Evolutionary conservation across 2,888 invertebrate genomes (phyloP), one percentile per base, ranked within the genome.

Genomic region (Thecocarcelia acutangulata): DNA sequence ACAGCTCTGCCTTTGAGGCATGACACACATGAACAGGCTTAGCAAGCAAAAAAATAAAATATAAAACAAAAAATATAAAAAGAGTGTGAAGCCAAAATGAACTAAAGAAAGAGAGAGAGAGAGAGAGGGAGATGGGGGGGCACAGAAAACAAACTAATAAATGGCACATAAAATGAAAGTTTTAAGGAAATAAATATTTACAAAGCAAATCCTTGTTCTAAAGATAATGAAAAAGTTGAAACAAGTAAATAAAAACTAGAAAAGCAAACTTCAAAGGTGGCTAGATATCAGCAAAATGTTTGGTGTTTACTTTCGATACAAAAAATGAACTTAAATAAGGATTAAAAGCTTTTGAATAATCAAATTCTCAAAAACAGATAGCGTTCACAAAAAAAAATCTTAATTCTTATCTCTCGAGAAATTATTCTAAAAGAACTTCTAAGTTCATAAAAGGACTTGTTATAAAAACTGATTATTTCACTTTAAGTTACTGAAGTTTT

Each of bases 121-220:
- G n/a, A n/a, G n/a, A n/a, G n/a, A n/a, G n/a, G n/a, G n/a, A n/a
- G n/a, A n/a, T n/a, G n/a, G n/a, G n/a, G n/a, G n/a, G n/a, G n/a
- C n/a, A 46, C 17, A 19, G 48, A 44, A 54, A 59, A 24, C 40
- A 42, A 70, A 48, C 58, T 42, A 40, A 58, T 48, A 48, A 70
- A 70, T 52, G 56, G 21, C 24, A 58, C 64, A 77, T 33, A 58
- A 72, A 78, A 78, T 64, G 78, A 77, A 77, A 77, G 72, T 66
- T 78, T 68, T 64, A 52, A 66, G 78, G 70, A 72, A 59, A 72
- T 72, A 64, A 66, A 78, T 70, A 72, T 78, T 78, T 77, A 76
- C 66, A 68, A 74, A 64, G 64, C 37, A 64, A 74, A 56, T 74
- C 46, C 74, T 58, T 56, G 40, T 48, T 56, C 37, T 21, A 46